A percentile compares a stretch with the other conserved stretches of the same genome.
phyloP scores from a whole-genome alignment of 2,113 vertebrate species.

The Elachura formosa region DNA sequence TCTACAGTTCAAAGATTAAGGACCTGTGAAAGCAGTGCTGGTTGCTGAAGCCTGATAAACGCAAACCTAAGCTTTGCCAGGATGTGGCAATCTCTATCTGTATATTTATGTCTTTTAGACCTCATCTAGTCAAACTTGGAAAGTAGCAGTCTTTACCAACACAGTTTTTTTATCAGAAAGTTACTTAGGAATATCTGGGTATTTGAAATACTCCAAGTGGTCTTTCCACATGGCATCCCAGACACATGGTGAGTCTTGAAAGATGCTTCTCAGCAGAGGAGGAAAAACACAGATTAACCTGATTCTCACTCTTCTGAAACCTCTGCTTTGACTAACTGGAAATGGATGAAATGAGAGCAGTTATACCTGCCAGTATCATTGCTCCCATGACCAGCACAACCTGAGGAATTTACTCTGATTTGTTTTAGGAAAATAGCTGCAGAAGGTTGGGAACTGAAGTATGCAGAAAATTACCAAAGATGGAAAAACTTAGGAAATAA shows the following conservation, averaged over 20 bases:
- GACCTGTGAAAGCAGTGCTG: neutral
- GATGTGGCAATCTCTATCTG: accelerated
- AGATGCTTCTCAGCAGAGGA: neutral
- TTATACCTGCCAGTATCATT: neutral
- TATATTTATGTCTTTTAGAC: neutral
- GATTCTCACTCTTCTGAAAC: neutral
- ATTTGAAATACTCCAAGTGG: neutral
- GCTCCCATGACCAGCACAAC: neutral
- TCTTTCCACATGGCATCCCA: neutral
- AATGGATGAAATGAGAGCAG: neutral
- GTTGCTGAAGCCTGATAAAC: neutral
- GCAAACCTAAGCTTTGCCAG: neutral
- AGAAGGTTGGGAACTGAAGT: neutral
- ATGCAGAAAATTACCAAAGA: neutral
- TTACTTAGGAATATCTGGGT: neutral
- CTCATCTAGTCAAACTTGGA: neutral
- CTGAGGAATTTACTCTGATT: neutral
- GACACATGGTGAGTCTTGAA: neutral
- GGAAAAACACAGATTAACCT: neutral
- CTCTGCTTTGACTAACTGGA: neutral
- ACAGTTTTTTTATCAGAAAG: neutral
- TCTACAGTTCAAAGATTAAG: neutral
- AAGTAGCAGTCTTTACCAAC: neutral
- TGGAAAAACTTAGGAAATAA: neutral
- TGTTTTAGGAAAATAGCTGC: neutral